A percentile compares a stretch with the other conserved stretches of the same genome.
These are phyloP conservation scores for Cassiopea andromeda DNA, from an alignment of 30 jellyfish, hydroid and myxozoan genomes.

Conservation along the genomic window DNA sequence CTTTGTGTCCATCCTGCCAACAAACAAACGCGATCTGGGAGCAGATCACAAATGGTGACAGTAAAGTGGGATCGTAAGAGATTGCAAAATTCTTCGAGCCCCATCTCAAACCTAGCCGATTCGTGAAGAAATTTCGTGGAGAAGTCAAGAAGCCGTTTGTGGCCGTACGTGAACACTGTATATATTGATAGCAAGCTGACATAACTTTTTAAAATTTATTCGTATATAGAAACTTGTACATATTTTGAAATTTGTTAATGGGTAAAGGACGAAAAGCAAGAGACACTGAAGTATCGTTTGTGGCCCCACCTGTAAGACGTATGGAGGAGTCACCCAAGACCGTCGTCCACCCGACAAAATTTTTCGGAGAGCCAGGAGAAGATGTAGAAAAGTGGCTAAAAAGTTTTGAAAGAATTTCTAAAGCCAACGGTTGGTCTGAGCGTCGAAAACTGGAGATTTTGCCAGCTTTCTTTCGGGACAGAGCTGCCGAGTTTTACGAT, in stretches of 20 bases:
- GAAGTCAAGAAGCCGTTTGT: neutral
- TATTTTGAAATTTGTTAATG: neutral
- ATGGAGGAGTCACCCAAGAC: neutral
- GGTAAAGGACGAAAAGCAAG: neutral
- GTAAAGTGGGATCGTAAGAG: no score
- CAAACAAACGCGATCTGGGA: no score
- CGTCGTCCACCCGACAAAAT: slow-evolving; percentile 18
- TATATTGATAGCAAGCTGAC: no score
- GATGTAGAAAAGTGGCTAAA: slow-evolving; percentile 33
- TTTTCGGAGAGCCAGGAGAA: no score
- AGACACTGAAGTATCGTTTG: neutral
- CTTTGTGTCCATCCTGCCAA: no score
- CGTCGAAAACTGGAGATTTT: slow-evolving; percentile 12
- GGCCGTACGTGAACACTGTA: neutral
- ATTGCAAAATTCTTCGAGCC: no score
- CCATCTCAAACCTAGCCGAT: no score
- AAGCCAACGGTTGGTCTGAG: slow-evolving; percentile 51
- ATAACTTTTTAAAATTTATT: no score
- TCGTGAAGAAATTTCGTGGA: no score
- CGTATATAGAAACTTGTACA: neutral
- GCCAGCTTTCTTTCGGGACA: slow-evolving; percentile 27
- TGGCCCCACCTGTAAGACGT: neutral
- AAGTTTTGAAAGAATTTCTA: slow-evolving; percentile 35
- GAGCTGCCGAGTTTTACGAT: slow-evolving; percentile 58
- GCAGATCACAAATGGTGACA: no score